These are phyloP conservation scores for Myotis yumanensis DNA, from an alignment of 2,113 vertebrate species.

Conservation along the genomic window DNA sequence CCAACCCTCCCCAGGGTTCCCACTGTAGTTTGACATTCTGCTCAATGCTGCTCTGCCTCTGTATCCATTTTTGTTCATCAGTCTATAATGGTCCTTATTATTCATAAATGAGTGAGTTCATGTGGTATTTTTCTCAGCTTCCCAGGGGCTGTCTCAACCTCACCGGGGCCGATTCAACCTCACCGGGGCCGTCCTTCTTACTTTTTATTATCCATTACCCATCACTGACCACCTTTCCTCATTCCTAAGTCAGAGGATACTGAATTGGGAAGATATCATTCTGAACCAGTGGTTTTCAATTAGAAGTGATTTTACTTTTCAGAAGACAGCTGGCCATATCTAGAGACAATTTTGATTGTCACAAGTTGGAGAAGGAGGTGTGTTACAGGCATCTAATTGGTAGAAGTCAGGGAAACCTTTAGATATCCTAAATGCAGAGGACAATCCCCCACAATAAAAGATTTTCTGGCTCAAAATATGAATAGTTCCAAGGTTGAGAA, in stretches of 20 bases:
- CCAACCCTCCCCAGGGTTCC: no score
- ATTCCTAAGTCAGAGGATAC: neutral
- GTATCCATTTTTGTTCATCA: no score
- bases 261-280: neutral
- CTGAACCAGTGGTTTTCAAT: neutral
- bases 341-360: neutral
- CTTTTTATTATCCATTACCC: neutral
- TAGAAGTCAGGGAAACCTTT: neutral
- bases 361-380: neutral
- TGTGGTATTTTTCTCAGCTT: no score
- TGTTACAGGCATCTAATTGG: neutral
- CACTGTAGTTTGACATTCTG: no score
- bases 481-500: conserved; percentile 16
- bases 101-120: no score
- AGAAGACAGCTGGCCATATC: neutral
- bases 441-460: neutral
- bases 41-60: no score
- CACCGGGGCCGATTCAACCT: no score
- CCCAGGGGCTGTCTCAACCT: no score
- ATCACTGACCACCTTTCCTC: neutral
- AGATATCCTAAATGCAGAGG: neutral
- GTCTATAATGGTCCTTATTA: no score
- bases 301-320: neutral
- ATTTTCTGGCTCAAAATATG: conserved; percentile 2
- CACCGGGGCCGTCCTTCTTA: neutral